Evolutionary conservation across 2,888 invertebrate genomes (phyloP).

Genomic region (Noctua fimbriata): DNA sequence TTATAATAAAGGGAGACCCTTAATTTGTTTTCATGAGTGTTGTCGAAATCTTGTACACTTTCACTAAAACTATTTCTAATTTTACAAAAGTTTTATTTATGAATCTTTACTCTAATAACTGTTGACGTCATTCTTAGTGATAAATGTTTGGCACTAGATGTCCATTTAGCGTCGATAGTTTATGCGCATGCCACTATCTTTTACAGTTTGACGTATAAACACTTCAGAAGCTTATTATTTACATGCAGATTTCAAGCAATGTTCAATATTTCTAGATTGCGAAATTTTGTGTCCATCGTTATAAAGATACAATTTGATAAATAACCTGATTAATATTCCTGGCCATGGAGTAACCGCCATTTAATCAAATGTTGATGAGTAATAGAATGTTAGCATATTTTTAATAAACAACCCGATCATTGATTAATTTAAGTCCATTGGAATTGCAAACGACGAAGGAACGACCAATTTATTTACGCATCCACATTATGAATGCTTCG

Average conservation of each 20-base stretch:
- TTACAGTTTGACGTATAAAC: conserved; percentile 25
- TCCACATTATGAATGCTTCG: conserved; percentile 73
- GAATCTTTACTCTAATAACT: conserved; percentile 18
- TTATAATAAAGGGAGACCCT: not conserved
- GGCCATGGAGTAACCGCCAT: conserved; percentile 19
- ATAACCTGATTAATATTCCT: not conserved
- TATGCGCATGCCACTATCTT: conserved; percentile 26
- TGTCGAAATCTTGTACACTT: not conserved
- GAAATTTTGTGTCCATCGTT: not conserved
- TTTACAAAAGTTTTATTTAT: conserved; percentile 12
- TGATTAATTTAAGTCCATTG: conserved; percentile 63
- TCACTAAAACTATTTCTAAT: conserved; percentile 5
- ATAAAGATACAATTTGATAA: conserved; percentile 6
- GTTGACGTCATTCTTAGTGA: conserved; percentile 52
- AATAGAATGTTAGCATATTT: conserved; percentile 57
- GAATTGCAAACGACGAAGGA: conserved; percentile 65
- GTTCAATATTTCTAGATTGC: conserved; percentile 1
- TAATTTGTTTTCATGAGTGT: not conserved
- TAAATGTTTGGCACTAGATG: conserved; percentile 50
- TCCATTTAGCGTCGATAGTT: conserved; percentile 35
- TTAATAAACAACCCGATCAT: conserved; percentile 64
- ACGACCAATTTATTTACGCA: conserved; percentile 73
- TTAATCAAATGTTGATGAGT: conserved; percentile 51
- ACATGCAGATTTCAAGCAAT: conserved; percentile 11
- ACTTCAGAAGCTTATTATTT: conserved; percentile 9